Percentiles rank a stretch among this genome's conserved stretches.
phyloP scores from a whole-genome alignment of 2,888 invertebrate genomes.

The Andrena chrysosceles region DNA sequence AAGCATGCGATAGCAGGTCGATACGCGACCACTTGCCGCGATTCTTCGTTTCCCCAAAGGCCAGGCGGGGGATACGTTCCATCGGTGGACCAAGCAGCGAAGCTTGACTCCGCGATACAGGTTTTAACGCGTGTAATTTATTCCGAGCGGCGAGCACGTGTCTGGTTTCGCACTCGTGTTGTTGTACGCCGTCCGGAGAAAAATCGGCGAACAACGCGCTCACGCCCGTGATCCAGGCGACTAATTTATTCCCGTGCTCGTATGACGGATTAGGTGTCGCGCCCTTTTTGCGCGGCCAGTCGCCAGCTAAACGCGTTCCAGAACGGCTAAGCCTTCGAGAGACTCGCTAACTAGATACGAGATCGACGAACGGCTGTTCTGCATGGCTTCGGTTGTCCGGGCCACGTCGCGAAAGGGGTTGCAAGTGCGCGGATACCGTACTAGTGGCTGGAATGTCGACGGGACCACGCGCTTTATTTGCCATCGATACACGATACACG shows the following conservation, averaged over 20 bases:
- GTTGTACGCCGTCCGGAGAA: not conserved
- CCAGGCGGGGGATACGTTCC: conserved; percentile 35
- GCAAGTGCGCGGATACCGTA: conserved; percentile 67
- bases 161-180: conserved; percentile 27
- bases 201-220: conserved; percentile 30
- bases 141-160: conserved; percentile 34
- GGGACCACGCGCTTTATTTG: conserved; percentile 54
- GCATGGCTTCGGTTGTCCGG: conserved; percentile 65
- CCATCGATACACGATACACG: conserved; percentile 45
- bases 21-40: conserved; percentile 39
- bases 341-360: conserved; percentile 65
- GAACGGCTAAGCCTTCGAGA: conserved; percentile 57
- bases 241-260: conserved; percentile 35
- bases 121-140: conserved; percentile 48
- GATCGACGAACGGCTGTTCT: conserved; percentile 31
- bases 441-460: conserved; percentile 62
- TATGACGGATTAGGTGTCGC: conserved; percentile 48
- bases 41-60: conserved; percentile 41
- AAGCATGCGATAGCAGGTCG: conserved; percentile 33
- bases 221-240: conserved; percentile 20
- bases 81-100: conserved; percentile 3
- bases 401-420: conserved; percentile 53
- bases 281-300: conserved; percentile 29
- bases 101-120: conserved; percentile 46
- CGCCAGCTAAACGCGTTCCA: conserved; percentile 53